A percentile compares a stretch with the other conserved stretches of the same genome.
Conservation (phyloP, 2,113 vertebrate species). For the Erythrolamprus reginae region DNA sequence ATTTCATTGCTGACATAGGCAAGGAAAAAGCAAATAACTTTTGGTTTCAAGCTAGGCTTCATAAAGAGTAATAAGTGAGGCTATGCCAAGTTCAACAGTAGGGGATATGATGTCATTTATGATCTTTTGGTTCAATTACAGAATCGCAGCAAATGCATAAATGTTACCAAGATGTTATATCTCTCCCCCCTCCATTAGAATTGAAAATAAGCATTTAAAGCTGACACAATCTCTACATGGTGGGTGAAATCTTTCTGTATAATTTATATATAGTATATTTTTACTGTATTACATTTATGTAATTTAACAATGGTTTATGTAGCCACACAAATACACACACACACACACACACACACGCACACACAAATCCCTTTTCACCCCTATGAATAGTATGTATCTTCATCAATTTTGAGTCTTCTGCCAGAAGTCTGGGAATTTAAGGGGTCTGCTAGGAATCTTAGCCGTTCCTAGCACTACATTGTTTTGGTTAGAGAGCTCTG, state of each 20-base stretch:
- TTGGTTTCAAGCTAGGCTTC: not conserved
- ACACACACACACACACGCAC: not conserved
- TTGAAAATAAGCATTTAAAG: not conserved
- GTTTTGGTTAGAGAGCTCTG: not conserved
- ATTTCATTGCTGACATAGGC: not conserved
- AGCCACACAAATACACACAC: too few species aligned
- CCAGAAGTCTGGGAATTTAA: not conserved
- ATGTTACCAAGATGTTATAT: not conserved
- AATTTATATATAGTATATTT: not conserved
- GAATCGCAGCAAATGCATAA: not conserved
- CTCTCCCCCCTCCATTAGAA: not conserved
- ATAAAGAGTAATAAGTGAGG: not conserved
- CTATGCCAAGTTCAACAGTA: not conserved
- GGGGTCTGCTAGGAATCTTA: not conserved
- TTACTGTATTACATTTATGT: too few species aligned
- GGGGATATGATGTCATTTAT: not conserved
- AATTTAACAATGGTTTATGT: not conserved
- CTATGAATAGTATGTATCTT: not conserved
- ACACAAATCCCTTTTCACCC: not conserved
- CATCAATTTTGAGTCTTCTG: not conserved
- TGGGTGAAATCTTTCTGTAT: not conserved
- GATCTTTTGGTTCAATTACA: not conserved
- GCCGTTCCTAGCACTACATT: not conserved
- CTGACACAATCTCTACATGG: not conserved
- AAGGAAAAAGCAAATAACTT: not conserved